Evolutionary conservation across 2,797 vertebrate species (phyloP).

Genomic region (Selene dorsalis): DNA sequence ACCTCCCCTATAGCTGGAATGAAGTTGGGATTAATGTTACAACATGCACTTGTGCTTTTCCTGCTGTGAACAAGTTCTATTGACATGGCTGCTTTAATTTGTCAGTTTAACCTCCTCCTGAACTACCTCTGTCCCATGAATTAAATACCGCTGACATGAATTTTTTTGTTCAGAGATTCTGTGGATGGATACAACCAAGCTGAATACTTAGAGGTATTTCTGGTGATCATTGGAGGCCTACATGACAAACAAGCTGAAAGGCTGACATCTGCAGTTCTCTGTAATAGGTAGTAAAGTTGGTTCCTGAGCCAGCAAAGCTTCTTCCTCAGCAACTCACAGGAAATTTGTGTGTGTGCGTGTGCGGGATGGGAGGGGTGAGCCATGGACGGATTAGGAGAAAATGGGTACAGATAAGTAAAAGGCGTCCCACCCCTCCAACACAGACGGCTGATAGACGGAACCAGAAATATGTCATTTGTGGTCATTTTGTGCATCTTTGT

Average conservation of each 20-base stretch:
- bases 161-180: no score
- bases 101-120: no score
- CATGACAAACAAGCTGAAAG: background rate
- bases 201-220: background rate
- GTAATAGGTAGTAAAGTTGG: background rate
- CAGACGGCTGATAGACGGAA: background rate
- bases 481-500: background rate
- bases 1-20: background rate
- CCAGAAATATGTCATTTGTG: background rate
- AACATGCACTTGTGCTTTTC: background rate
- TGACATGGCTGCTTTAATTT: background rate
- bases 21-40: background rate
- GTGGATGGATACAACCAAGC: background rate
- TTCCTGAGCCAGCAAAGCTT: slow-evolving; percentile 12
- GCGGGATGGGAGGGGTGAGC: no score
- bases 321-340: background rate
- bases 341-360: background rate
- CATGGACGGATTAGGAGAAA: background rate
- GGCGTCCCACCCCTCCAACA: background rate
- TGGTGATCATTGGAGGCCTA: background rate
- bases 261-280: slow-evolving; percentile 18
- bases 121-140: background rate
- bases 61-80: background rate
- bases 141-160: background rate
- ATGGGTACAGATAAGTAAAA: background rate